phyloP scores from a whole-genome alignment of 2,888 invertebrate genomes.

The Lomographa bimaculata region DNA sequence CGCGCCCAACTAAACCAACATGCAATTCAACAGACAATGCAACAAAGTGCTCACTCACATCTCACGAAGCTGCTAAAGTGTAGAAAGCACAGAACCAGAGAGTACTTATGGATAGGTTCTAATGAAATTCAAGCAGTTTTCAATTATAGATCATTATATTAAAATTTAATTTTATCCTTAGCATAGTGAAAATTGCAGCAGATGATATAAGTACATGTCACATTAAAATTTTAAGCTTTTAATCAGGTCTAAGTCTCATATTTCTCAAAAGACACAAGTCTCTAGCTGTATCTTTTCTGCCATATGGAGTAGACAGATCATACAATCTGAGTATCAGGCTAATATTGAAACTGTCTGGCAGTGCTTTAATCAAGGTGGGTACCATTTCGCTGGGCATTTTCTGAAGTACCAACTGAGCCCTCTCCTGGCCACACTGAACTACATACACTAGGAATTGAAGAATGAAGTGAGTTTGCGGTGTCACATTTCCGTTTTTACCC shows the following conservation, averaged over 20 bases:
- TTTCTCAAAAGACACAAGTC: slow-evolving; percentile 94
- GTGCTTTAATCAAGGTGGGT: slow-evolving; percentile 90
- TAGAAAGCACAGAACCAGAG: too few relatives aligned
- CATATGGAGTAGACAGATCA: slow-evolving; percentile 89
- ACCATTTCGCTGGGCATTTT: slow-evolving; percentile 90
- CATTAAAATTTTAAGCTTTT: too few relatives aligned
- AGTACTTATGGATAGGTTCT: too few relatives aligned
- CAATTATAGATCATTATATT: slow-evolving; percentile 18
- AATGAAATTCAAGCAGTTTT: too few relatives aligned
- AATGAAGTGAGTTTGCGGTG: slow-evolving; percentile 93
- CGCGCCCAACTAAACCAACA: too few relatives aligned
- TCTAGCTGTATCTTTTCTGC: slow-evolving; percentile 93
- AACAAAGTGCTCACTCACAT: too few relatives aligned
- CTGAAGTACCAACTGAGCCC: slow-evolving; percentile 87
- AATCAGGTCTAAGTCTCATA: slow-evolving; percentile 86
- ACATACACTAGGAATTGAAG: slow-evolving; percentile 89
- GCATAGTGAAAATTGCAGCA: slow-evolving; percentile 4
- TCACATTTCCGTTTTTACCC: slow-evolving; percentile 89
- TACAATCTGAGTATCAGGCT: slow-evolving; percentile 90
- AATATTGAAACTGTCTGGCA: slow-evolving; percentile 90
- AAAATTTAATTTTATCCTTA: slow-evolving; percentile 11
- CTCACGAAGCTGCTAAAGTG: too few relatives aligned
- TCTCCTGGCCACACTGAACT: slow-evolving; percentile 90
- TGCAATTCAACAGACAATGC: too few relatives aligned
- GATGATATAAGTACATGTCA: too few relatives aligned